These are phyloP conservation scores for Leptoteleia sp. DNA, from an alignment of 1,140 invertebrate genomes.

Conservation along the genomic window DNA sequence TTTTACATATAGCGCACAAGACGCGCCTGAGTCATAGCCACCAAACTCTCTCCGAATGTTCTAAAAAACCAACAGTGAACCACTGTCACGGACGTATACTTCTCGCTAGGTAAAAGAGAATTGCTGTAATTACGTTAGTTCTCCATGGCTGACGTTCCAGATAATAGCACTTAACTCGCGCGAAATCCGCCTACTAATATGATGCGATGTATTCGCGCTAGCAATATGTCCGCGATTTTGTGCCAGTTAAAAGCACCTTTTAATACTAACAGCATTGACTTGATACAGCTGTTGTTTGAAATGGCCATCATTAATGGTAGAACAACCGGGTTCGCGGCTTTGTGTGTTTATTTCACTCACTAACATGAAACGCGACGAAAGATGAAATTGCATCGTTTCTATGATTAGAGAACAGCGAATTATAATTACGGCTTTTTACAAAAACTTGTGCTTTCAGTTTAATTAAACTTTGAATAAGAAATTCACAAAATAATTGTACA, in stretches of 20 bases:
- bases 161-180: conserved; percentile 64
- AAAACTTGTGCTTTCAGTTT: conserved; percentile 34
- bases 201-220: conserved; percentile 54
- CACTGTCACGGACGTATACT: conserved; percentile 59
- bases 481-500: neutral
- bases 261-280: conserved; percentile 53
- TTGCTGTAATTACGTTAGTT: conserved; percentile 68
- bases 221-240: conserved; percentile 64
- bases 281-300: conserved; percentile 62
- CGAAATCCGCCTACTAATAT: conserved; percentile 67
- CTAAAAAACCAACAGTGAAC: conserved; percentile 66
- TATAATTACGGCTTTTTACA: conserved; percentile 17
- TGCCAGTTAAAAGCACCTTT: conserved; percentile 59
- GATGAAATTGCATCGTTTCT: conserved; percentile 53
- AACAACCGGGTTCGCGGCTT: conserved; percentile 47
- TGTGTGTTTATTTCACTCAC: conserved; percentile 43
- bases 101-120: conserved; percentile 59
- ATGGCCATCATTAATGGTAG: conserved; percentile 44
- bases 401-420: conserved; percentile 47
- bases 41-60: conserved; percentile 65
- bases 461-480: conserved; percentile 1
- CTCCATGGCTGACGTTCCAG: conserved; percentile 64
- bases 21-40: conserved; percentile 24
- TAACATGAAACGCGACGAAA: conserved; percentile 48
- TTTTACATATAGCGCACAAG: conserved; percentile 19